Base-by-base conservation (phyloP, 1,140 invertebrate species). In the Orchestia grillus region DNA sequence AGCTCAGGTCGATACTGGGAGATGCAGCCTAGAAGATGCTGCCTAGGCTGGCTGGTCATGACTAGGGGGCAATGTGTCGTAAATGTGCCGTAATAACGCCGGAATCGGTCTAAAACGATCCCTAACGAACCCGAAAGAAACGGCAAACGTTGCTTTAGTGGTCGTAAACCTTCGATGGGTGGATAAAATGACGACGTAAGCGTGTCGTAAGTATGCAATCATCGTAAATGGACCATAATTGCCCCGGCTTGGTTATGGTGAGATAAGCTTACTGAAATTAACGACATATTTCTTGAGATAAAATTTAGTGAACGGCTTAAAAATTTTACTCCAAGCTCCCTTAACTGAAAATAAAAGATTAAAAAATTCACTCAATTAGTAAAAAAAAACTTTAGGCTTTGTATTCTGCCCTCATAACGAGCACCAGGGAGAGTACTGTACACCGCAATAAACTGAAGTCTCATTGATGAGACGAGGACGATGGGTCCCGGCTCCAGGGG, bases 51-150 rank as follows among this genome's bases (percentile, higher is more conserved):
- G 28, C 62, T 77, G 62, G 62, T 77, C 62, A 77, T 77, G 62
- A 77, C 62, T 77, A 36, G 62, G 62, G 11, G 36, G 62, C 62
- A 15, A 77, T 77, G 28, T 23, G 62, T 77, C 62, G 62, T 77
- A 77, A 77, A 77, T 77, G 62, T 77, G 62, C 28, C 62, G 62
- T 77, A 77, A 77, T 28, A 77, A 28, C 3, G 62, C 62, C 62
- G 62, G 62, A 77, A 77, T 77, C 62, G 62, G 62, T 77, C 62
- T 77, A 77, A 77, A 77, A 77, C 62, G 62, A 77, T 77, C 62
- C 62, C 62, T 77, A 77, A 77, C 62, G 62, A 77, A 77, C 62
- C 62, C 62, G 62, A 77, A 77, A 77, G 62, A 77, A 77, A 77
- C 62, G 62, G 62, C 36, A 28, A 77, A 77, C 62, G 62, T 77